Base-by-base conservation (phyloP, 2,113 vertebrate genomes). In the Muntiacus muntjak region DNA sequence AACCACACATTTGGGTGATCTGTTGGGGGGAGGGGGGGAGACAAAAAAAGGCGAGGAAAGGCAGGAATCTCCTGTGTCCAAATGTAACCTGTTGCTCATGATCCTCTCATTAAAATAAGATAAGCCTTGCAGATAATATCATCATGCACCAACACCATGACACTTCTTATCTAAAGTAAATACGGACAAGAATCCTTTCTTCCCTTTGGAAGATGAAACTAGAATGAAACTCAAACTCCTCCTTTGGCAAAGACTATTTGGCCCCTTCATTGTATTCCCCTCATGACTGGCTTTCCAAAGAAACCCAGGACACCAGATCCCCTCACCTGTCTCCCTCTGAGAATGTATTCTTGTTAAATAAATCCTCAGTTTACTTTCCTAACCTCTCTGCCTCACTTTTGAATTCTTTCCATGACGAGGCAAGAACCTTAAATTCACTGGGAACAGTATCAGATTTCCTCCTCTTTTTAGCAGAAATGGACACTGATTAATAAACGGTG, bases 21-120 rank as follows among this genome's bases (percentile, higher is more conserved):
- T 50, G 16, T 7, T 0, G 5, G 23, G 36, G 36, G 23, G 2
- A 1, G 0, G 1, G 23, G 3, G 40, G 23, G 14, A 43, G 36
- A 25, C 71, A 81, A 50, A 47, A 47, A 81, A 81, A 33, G 45
- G 28, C 2, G 9, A 81, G 78, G 45, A 33, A 81, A 81, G 16
- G 78, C 16, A 11, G 30, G 47, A 52, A 12, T 81, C 47, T 81
- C 17, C 78, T 13, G 47, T 12, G 15, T 81, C 17, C 5, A 33
- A 52, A 50, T n/a, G 30, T 81, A 81, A 21, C 30, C 45, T n/a
- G 47, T 52, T 33, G 47, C 30, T 81, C 78, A 52, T 52, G 33
- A 52, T 21, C 17, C 5, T 52, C 47, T 81, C 78, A 52, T 52
- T 81, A 33, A 17, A 79, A 50, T 79, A 79, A 50, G 23, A 81